Conservation (phyloP, 2,888 invertebrate genomes). For the Byasa hedistus region DNA sequence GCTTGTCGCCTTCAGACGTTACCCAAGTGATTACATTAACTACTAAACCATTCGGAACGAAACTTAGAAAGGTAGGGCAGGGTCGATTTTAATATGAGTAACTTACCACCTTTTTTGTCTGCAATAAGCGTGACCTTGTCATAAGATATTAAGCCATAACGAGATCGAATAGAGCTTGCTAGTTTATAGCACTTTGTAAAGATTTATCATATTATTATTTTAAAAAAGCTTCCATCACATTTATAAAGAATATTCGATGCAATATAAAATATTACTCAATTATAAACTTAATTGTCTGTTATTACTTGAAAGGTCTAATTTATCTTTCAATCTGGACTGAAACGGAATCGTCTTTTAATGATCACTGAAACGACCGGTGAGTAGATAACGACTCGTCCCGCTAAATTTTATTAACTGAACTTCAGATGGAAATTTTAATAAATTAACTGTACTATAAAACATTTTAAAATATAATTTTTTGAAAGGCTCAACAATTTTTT, state of each 20-base stretch:
- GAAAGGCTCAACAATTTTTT: neutral
- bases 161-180: no score
- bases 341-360: constrained; percentile 45
- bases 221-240: no score
- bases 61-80: no score
- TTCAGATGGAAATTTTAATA: neutral
- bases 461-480: neutral
- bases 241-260: neutral
- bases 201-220: no score
- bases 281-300: constrained; percentile 2
- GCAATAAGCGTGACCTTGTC: no score
- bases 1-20: no score
- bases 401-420: constrained; percentile 5
- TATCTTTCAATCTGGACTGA: constrained; percentile 33
- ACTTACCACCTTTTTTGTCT: no score
- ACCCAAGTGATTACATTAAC: no score
- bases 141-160: no score
- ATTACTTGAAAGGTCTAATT: constrained; percentile 3
- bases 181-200: no score
- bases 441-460: neutral
- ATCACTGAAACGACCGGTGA: constrained; percentile 32
- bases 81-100: no score
- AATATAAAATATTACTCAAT: neutral
- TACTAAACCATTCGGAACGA: no score
- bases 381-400: constrained; percentile 1